Evolutionary conservation across 2,113 vertebrate species (phyloP).

Genomic region (Sprattus sprattus): DNA sequence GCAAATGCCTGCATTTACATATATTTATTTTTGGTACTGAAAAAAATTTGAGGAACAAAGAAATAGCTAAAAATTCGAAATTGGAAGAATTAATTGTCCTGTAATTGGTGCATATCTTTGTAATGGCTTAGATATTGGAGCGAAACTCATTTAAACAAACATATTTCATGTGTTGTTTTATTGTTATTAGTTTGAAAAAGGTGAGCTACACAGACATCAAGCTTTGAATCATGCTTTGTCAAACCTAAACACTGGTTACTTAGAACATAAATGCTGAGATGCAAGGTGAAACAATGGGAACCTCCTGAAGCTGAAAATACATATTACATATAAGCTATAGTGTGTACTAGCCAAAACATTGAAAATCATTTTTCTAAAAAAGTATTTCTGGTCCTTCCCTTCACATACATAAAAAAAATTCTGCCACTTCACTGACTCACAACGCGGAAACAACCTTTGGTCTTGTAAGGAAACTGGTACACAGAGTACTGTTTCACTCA

Average conservation of each 20-base stretch:
- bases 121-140: not conserved
- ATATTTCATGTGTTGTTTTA: conserved; percentile 4
- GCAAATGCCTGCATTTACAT: conserved; percentile 23
- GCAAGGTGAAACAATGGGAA: not conserved
- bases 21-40: conserved; percentile 40
- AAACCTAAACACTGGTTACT: not conserved
- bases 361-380: not conserved
- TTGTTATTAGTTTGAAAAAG: not conserved
- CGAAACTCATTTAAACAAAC: not conserved
- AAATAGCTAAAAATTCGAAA: not conserved
- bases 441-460: not conserved
- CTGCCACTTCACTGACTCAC: not conserved
- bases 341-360: not conserved
- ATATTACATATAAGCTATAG: not conserved
- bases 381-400: not conserved
- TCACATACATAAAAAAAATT: not conserved
- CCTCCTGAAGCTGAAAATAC: not conserved
- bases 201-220: not conserved
- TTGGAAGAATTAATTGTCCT: not conserved
- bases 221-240: not conserved
- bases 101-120: not conserved
- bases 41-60: not conserved
- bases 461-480: conserved; percentile 43
- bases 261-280: not conserved
- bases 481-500: not conserved